Evolutionary conservation across 2,888 invertebrate species (phyloP).

Genomic region (Eupithecia subfuscata): DNA sequence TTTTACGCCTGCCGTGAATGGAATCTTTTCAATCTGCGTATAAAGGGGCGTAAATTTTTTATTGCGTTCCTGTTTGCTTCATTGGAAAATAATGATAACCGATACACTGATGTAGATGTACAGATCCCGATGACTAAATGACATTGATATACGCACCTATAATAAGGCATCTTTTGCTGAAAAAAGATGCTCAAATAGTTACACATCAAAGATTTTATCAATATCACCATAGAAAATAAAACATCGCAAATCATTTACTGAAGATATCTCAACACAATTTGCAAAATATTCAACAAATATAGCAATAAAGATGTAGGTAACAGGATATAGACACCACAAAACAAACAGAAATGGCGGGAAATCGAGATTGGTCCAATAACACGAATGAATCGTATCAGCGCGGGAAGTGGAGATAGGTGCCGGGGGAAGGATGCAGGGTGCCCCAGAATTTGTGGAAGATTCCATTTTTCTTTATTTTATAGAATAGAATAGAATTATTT

Average conservation of each 20-base stretch:
- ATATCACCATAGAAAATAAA: not conserved
- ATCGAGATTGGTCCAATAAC: constrained; percentile 55
- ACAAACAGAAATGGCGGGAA: constrained; percentile 44
- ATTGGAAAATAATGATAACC: constrained; percentile 4
- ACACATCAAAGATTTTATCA: not conserved
- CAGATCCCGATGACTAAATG: no score
- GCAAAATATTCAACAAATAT: constrained; percentile 13
- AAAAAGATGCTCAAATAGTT: not conserved
- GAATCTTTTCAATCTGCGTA: constrained; percentile 50
- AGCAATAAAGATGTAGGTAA: constrained; percentile 7
- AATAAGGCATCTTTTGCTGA: not conserved
- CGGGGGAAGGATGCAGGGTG: constrained; percentile 41
- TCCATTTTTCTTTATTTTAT: not conserved
- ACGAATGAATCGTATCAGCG: constrained; percentile 54
- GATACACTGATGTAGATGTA: not conserved
- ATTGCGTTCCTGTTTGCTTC: constrained; percentile 37
- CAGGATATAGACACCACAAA: constrained; percentile 31
- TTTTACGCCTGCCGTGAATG: constrained; percentile 40
- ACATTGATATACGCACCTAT: no score
- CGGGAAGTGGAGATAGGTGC: constrained; percentile 53
- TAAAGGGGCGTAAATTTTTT: constrained; percentile 49
- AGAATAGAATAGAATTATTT: no score
- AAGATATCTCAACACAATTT: not conserved
- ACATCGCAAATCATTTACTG: not conserved
- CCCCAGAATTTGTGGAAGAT: not conserved